Base-by-base conservation (phyloP, 2,888 invertebrate species). In the Loripinus fragilis region DNA sequence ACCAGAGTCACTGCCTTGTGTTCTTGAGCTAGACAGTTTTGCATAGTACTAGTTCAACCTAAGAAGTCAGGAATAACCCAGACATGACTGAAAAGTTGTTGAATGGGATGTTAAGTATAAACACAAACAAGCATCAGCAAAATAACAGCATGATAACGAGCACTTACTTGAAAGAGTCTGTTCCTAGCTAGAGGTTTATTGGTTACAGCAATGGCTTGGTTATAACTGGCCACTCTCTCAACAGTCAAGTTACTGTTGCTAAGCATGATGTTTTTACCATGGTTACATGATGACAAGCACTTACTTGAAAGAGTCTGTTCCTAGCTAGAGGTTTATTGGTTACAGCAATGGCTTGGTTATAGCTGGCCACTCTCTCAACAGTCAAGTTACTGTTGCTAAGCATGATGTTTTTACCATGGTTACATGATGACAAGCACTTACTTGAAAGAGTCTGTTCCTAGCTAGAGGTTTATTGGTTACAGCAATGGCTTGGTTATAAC, bases 401-500 rank as follows among this genome's bases (percentile, higher is more conserved):
- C 8, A 97, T 94, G 48, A 98, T 95, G 93, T 98, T 97, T 86
- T 96, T 95, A 0, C 98, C 98, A 90, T 97, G 97, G 87, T 96
- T 95, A 85, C 96, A 96, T n/a, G n/a, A n/a, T n/a, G n/a, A n/a
- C n/a, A n/a, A n/a, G n/a, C n/a, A 48, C 80, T 76, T 93, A 96
- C 96, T 95, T 96, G 95, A 90, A n/a, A n/a, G n/a, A n/a, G n/a
- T n/a, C n/a, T n/a, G n/a, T n/a, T n/a, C n/a, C n/a, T n/a, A n/a
- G n/a, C n/a, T n/a, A n/a, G n/a, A n/a, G n/a, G n/a, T n/a, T 95
- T 95, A 87, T 86, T 78, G 70, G 96, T 95, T 86, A 96, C 95
- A 0, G 97, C 96, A 15, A 97, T 94, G 10, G 96, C 97, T 90
- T 98, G 96, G 93, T 97, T 97, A 92, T 97, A 98, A 35, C 98